These are phyloP conservation scores for Lytechinus variegatus DNA, from an alignment of 35 echinoderm and acorn worm species.

Conservation along the genomic window DNA sequence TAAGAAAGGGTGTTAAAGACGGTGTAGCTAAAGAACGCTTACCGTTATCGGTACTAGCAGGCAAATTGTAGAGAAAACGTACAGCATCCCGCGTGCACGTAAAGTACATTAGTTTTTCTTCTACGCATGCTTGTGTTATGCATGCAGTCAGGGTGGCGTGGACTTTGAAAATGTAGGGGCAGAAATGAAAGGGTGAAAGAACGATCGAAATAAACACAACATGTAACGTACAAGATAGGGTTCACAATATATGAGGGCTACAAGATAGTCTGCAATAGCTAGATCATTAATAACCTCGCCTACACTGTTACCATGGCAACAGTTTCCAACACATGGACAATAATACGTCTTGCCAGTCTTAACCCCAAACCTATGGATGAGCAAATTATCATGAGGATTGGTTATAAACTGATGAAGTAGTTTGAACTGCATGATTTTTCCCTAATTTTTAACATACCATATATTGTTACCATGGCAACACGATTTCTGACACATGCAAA, in stretches of 20 bases:
- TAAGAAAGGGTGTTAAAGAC: neutral
- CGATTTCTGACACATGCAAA: too few species aligned
- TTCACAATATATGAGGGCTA: neutral
- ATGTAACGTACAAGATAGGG: neutral
- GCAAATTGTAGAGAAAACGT: neutral
- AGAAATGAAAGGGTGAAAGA: neutral
- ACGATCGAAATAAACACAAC: neutral
- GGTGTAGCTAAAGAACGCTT: neutral
- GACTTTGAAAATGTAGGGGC: neutral
- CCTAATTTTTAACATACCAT: too few species aligned
- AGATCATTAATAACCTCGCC: too few species aligned
- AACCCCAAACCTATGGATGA: too few species aligned
- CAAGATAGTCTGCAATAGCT: too few species aligned
- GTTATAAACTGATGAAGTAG: too few species aligned
- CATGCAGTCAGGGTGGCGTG: neutral
- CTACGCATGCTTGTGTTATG: neutral
- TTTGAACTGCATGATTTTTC: too few species aligned
- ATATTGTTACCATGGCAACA: too few species aligned
- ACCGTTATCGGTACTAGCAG: neutral
- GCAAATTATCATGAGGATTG: too few species aligned
- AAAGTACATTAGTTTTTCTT: neutral
- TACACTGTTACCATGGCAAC: too few species aligned
- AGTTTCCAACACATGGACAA: too few species aligned
- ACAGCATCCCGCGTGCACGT: neutral
- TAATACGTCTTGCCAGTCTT: too few species aligned